phyloP scores from a whole-genome alignment of 2,113 vertebrate species.

The Coryphaenoides rupestris region DNA sequence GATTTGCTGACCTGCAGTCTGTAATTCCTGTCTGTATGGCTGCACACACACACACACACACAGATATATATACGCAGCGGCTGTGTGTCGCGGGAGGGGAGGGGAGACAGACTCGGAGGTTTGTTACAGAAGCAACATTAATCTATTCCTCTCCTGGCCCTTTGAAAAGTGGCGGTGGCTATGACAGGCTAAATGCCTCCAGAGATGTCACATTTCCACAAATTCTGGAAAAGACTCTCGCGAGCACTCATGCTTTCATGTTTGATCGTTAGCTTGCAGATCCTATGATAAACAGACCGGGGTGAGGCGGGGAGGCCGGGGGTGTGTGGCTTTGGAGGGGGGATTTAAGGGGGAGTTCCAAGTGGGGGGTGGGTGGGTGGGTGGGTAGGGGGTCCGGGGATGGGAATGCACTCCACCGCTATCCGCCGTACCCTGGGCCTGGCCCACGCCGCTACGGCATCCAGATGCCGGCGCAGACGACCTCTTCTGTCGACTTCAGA shows the following conservation, averaged over 20 bases:
- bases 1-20: conserved; percentile 52
- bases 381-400: conserved; percentile 22
- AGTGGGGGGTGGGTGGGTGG: too few species aligned
- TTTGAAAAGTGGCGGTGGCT: conserved; percentile 71
- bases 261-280: conserved; percentile 78
- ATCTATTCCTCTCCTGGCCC: conserved; percentile 70
- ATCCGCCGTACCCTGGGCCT: too few species aligned
- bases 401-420: not conserved
- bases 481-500: conserved; percentile 59
- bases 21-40: conserved; percentile 46
- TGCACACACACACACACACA: conserved; percentile 30
- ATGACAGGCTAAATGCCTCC: conserved; percentile 78
- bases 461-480: conserved; percentile 75
- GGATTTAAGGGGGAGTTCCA: conserved; percentile 43
- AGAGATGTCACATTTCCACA: conserved; percentile 80
- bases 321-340: conserved; percentile 9
- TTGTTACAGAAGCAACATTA: conserved; percentile 76
- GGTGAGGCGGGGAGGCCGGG: conserved; percentile 31
- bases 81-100: conserved; percentile 56
- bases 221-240: conserved; percentile 72
- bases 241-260: conserved; percentile 79
- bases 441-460: conserved; percentile 52
- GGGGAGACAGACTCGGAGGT: conserved; percentile 68
- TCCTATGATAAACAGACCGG: conserved; percentile 79
- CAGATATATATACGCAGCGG: conserved; percentile 51